Conservation (phyloP, 2,113 vertebrate genomes). For the Panthera tigris region DNA sequence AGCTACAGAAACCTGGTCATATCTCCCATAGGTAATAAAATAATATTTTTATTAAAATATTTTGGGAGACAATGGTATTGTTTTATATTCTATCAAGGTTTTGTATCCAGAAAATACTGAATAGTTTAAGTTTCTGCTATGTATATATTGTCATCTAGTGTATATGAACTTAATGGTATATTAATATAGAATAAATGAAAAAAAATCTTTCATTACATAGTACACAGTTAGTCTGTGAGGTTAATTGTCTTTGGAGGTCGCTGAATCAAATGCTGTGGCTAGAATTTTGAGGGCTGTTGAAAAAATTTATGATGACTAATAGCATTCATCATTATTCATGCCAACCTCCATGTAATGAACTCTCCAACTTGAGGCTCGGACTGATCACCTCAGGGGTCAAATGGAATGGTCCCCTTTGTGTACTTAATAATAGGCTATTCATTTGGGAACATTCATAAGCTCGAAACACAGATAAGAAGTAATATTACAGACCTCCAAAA, state of each 20-base stretch:
- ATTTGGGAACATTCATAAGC: conserved; percentile 5
- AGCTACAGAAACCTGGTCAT: not conserved
- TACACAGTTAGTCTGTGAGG: not conserved
- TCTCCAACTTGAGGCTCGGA: conserved; percentile 29
- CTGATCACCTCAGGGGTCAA: conserved; percentile 48
- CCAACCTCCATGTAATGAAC: conserved; percentile 62
- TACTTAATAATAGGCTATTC: conserved; percentile 57
- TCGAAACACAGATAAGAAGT: conserved; percentile 28
- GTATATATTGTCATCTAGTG: not conserved
- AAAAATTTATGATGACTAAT: conserved; percentile 64
- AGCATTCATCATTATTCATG: conserved; percentile 63
- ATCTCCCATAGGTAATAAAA: not conserved
- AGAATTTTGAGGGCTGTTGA: conserved; percentile 63
- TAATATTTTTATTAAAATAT: not conserved
- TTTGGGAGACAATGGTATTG: not conserved
- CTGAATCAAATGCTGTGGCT: conserved; percentile 36
- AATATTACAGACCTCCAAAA: not conserved
- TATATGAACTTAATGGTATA: conserved; percentile 9
- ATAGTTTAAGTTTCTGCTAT: not conserved
- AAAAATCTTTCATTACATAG: conserved; percentile 4
- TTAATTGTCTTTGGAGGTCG: conserved; percentile 38
- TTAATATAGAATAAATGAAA: conserved; percentile 45
- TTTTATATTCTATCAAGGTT: not conserved
- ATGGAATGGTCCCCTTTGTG: conserved; percentile 23
- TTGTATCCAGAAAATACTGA: not conserved